Conservation (phyloP, 2,888 invertebrate genomes). For the Latrodectus elegans region DNA sequence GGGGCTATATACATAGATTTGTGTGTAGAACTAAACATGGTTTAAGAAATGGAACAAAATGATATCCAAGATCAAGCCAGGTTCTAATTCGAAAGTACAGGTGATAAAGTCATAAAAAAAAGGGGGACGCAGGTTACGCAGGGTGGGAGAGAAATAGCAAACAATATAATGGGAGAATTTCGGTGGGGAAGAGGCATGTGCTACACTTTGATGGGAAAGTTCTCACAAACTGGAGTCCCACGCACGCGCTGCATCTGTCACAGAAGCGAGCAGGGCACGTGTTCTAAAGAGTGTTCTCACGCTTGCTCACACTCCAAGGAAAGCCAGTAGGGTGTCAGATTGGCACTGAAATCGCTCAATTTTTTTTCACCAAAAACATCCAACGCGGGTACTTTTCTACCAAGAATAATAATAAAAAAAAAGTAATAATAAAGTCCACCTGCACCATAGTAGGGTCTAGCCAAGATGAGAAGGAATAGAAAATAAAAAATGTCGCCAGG, state of each 20-base stretch:
- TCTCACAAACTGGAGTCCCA: constrained; percentile 31
- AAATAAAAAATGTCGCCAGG: too few species aligned
- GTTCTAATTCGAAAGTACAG: background rate
- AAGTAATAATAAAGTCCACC: too few species aligned
- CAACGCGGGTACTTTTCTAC: too few species aligned
- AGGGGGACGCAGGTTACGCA: background rate
- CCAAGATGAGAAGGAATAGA: too few species aligned
- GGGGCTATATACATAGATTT: background rate
- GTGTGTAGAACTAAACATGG: too few species aligned
- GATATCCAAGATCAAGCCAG: background rate
- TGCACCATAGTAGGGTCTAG: too few species aligned
- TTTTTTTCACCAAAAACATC: background rate
- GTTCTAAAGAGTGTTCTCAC: constrained; percentile 51
- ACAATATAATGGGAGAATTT: constrained; percentile 3
- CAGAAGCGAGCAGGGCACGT: constrained; percentile 59
- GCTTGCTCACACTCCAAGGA: background rate
- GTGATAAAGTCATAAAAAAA: background rate
- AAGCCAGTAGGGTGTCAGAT: background rate
- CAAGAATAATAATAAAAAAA: too few species aligned
- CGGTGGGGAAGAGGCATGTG: background rate
- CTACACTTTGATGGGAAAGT: constrained; percentile 51
- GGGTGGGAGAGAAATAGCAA: constrained; percentile 2
- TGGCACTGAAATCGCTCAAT: background rate
- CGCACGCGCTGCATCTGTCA: constrained; percentile 57
- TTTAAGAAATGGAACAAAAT: background rate